Conservation (phyloP, 2,113 vertebrate genomes). For the Caracal caracal region DNA sequence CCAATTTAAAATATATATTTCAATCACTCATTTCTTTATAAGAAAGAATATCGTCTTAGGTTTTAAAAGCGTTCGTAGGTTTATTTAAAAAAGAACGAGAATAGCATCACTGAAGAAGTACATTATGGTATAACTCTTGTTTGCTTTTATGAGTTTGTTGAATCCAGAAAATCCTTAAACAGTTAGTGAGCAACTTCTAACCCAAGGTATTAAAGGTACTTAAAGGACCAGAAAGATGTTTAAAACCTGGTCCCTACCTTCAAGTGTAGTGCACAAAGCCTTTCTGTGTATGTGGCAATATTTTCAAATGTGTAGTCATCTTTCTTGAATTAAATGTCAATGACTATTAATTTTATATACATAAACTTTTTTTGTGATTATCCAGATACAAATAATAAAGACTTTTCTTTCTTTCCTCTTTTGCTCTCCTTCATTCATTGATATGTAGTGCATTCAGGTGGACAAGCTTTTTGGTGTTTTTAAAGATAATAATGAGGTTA, state of each 20-base stretch:
- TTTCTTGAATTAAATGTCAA: conserved; percentile 17
- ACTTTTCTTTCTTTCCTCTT: neutral
- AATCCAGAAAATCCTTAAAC: conserved; percentile 6
- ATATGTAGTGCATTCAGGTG: neutral
- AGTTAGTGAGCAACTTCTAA: neutral
- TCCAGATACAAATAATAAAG: neutral
- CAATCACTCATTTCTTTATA: neutral
- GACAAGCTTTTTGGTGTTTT: neutral
- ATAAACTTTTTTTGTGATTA: conserved; percentile 9
- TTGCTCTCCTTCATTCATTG: neutral
- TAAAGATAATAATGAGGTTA: neutral
- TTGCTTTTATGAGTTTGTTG: conserved; percentile 26
- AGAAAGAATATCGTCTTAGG: neutral
- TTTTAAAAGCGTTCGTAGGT: neutral
- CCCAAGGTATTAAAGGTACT: neutral
- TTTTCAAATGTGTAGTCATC: neutral
- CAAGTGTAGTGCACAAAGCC: neutral
- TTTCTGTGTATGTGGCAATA: neutral
- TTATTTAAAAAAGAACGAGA: neutral
- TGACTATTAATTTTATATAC: conserved; percentile 28
- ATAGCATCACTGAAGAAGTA: neutral
- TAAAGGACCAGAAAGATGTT: conserved; percentile 8
- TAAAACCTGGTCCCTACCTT: neutral
- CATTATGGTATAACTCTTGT: neutral
- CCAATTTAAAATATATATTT: conserved; percentile 13